Conservation (phyloP, 2,797 vertebrate species). For the Neosilurus hyrtlii region DNA sequence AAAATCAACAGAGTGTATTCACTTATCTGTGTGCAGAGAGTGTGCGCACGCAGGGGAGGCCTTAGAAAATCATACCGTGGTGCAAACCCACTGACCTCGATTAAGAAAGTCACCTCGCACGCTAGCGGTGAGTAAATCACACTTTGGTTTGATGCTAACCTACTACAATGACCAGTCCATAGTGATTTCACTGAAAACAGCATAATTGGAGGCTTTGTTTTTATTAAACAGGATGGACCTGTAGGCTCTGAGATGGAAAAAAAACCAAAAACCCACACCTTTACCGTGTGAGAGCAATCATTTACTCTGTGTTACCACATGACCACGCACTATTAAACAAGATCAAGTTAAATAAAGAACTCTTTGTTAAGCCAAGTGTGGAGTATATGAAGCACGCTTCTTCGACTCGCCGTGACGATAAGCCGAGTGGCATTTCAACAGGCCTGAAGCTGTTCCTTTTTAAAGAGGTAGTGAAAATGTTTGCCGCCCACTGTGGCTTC, state of each 20-base stretch:
- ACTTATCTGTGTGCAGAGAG: background rate
- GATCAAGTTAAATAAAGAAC: conserved; percentile 3
- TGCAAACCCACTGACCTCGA: background rate
- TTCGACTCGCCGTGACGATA: background rate
- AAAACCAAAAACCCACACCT: background rate
- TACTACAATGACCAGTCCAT: background rate
- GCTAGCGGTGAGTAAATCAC: background rate
- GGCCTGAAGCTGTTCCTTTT: conserved; percentile 33
- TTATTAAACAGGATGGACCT: background rate
- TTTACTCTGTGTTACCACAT: background rate
- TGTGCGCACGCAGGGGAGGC: background rate
- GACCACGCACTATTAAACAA: background rate
- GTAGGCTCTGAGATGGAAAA: background rate
- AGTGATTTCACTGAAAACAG: background rate
- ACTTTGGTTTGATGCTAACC: background rate
- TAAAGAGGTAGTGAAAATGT: conserved; percentile 42
- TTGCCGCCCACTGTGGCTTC: conserved; percentile 43
- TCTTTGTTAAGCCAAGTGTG: conserved; percentile 14
- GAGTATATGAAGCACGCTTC: background rate
- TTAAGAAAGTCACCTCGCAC: background rate
- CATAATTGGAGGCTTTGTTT: background rate
- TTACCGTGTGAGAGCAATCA: background rate
- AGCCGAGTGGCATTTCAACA: conserved; percentile 31
- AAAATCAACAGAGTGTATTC: background rate
- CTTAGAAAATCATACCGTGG: background rate